Evolutionary conservation across 2,888 invertebrate species (phyloP), one percentile per base, ranked within the genome.

Genomic region (Epiblema foenella): DNA sequence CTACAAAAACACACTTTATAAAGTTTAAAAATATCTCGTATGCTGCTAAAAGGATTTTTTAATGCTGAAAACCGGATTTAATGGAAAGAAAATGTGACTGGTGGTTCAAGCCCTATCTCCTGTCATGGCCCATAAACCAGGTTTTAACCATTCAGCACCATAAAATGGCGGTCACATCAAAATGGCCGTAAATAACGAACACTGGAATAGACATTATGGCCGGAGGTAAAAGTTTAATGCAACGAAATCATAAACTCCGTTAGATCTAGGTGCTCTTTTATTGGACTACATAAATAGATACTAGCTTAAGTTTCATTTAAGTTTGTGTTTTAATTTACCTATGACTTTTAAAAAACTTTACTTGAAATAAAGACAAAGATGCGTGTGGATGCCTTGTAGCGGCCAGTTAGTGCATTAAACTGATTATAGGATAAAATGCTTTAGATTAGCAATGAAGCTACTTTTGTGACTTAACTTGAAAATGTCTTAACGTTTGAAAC

Each of bases 121-220:
- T 52, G 59, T 60, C 68, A 68, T 62, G 68, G 54, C 18, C 66
- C 62, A 67, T 71, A 66, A 71, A 57, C 62, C 67, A 67, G 66
- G 66, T 67, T 71, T 71, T 49, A 66, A 62, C 71, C 66, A 67
- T 71, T 71, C 71, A 71, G 71, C 71, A 71, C 67, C 62, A 67
- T 71, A 71, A 71, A 71, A 71, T 24, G 66, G 51, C 66, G 70
- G 63, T 54, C 70, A 66, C 67, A 66, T 66, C 70, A 71, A 66
- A 66, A 66, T 17, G 66, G 15, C 71, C 71, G 60, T 71, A 67
- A 71, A 70, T 66, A 70, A 65, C 69, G 69, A 42, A 65, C 68
- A 54, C 70, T 66, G 70, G 60, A 56, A 71, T 60, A 70, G 70
- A 71, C 70, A 66, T 71, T 71, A 71, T 18, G 60, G 71, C 39